Conservation (phyloP, 2,797 vertebrate genomes). For the Eidolon dupreanum region DNA sequence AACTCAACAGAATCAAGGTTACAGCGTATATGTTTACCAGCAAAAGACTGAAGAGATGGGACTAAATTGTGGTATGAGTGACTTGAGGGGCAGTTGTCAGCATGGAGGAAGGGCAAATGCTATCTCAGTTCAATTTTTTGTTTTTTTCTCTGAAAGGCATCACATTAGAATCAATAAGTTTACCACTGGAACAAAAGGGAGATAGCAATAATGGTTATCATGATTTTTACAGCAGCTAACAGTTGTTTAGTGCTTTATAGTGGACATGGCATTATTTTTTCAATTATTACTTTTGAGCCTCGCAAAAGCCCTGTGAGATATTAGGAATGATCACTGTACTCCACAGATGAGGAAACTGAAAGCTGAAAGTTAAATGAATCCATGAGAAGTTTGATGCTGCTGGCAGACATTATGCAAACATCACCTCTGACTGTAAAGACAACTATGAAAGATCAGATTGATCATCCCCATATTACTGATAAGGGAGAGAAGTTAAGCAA, state of each 20-base stretch:
- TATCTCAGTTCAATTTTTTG: neutral
- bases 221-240: neutral
- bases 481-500: neutral
- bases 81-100: fast-evolving
- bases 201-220: neutral
- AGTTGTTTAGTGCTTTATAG: neutral
- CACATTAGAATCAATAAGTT: neutral
- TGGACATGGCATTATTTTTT: neutral
- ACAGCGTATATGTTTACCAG: fast-evolving
- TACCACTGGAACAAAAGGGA: neutral
- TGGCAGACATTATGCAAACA: fast-evolving
- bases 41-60: fast-evolving
- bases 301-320: neutral
- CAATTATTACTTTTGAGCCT: neutral
- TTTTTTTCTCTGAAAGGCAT: neutral
- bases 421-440: neutral
- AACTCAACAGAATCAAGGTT: neutral
- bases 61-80: neutral
- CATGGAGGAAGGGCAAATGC: neutral
- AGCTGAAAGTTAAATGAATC: neutral
- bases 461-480: neutral
- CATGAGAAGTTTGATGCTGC: neutral
- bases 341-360: neutral
- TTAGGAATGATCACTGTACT: neutral
- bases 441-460: neutral